Evolutionary conservation across 1,140 invertebrate species (phyloP), one percentile per base, ranked within the genome.

Genomic region (Glomeris maerens): DNA sequence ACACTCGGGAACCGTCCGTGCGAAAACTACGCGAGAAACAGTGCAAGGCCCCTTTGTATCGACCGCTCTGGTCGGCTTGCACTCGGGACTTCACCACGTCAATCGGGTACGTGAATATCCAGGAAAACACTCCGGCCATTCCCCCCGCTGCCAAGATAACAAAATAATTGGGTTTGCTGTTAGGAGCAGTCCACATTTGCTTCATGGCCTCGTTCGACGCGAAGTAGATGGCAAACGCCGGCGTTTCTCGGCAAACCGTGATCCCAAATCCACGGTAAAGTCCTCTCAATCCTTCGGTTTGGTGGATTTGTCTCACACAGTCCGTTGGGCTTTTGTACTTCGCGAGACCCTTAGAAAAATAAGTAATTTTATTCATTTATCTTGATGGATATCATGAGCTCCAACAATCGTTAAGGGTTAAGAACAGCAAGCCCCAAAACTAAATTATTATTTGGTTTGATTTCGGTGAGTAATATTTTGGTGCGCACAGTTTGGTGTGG

Each of bases 51-150:
- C 79, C 77, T 3, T 65, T 62, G 60, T 88, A 91, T 52, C 70
- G 69, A 45, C 53, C 67, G 17, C 74, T 62, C 0, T 72, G 72
- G 59, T 91, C 84, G 2, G 80, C 79, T 69, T 95, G 90, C 27
- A 91, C 66, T 40, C 87, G 71, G 0, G 89, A 86, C 63, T 95
- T 95, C 3, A 94, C 69, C 0, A 93, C 83, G 65, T 95, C 91
- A 1, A 89, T 63, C 0, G 91, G 91, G 63, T 92, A 94, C 1
- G 80, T 76, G 1, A 84, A 55, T 0, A 88, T 55, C 91, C 91
- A 95, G 0, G 88, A 92, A 0, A 77, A 59, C 21, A 77, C 74
- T n/a, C 90, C 88, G 0, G 87, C 84, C 1, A 80, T 40, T 3
- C 90, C 89, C 20, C 89, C 89, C 0, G 83, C 82, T 31, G 78